Evolutionary conservation across 2,113 vertebrate species (phyloP).

Genomic region (Oreocharis arfaki): DNA sequence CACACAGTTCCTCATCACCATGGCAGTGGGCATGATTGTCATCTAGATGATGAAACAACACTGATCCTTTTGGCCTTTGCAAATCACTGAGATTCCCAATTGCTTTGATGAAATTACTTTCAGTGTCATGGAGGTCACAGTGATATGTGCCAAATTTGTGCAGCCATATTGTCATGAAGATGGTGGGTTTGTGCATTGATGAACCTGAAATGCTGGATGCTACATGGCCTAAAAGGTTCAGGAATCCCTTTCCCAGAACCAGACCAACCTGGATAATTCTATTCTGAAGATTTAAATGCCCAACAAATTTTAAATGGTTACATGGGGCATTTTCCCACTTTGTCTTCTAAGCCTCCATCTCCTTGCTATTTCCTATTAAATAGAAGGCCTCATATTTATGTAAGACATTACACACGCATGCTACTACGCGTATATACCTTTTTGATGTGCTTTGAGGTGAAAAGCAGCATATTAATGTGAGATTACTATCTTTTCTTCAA

Average conservation of each 20-base stretch:
- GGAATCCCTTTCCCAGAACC: not conserved
- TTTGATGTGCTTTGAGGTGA: conserved; percentile 1
- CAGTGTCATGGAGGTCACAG: not conserved
- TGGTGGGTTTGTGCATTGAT: not conserved
- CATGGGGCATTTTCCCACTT: not conserved
- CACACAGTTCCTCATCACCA: not conserved
- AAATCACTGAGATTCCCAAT: not conserved
- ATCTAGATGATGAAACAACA: not conserved
- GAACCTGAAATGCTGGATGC: not conserved
- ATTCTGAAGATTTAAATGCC: not conserved
- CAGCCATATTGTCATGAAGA: not conserved
- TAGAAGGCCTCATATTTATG: not conserved
- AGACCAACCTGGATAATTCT: not conserved
- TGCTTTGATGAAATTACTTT: not conserved
- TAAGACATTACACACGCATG: not conserved
- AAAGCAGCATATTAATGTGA: conserved; percentile 2
- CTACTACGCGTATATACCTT: not conserved
- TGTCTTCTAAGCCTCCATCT: not conserved
- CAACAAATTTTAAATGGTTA: not conserved
- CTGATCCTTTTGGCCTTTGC: not conserved
- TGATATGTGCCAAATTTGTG: not conserved
- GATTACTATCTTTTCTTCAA: conserved; percentile 23
- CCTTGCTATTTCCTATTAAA: not conserved
- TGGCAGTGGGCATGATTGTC: fast-evolving
- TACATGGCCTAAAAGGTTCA: not conserved